These are phyloP conservation scores for Phaethon lepturus DNA, from an alignment of 2,113 vertebrate genomes.

Conservation along the genomic window DNA sequence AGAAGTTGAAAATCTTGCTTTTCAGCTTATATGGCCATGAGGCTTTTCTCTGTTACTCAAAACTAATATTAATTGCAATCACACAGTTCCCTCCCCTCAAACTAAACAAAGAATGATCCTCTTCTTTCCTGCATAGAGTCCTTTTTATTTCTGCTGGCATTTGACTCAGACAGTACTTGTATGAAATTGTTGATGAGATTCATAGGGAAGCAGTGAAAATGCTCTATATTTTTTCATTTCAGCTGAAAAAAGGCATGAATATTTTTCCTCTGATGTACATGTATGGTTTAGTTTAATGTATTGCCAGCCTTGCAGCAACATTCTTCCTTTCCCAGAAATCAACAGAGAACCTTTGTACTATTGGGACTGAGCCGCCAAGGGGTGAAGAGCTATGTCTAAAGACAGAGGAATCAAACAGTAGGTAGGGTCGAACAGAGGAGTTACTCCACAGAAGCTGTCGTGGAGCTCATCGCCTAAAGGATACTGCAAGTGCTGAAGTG, in stretches of 20 bases:
- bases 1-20: not conserved
- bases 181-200: not conserved
- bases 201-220: not conserved
- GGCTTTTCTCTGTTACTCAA: not conserved
- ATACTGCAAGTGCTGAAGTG: not conserved
- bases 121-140: not conserved
- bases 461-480: not conserved
- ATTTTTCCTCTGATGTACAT: not conserved
- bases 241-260: not conserved
- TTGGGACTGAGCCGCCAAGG: not conserved
- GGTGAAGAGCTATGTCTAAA: not conserved
- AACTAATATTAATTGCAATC: slow-evolving; percentile 12
- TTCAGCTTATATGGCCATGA: not conserved
- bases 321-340: not conserved
- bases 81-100: not conserved
- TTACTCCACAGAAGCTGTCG: accelerated
- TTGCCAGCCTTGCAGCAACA: not conserved
- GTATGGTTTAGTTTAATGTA: not conserved
- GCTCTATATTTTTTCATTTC: not conserved
- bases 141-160: slow-evolving; percentile 6
- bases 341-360: not conserved
- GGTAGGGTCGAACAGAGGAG: not conserved
- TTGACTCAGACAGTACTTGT: not conserved
- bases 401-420: not conserved
- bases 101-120: not conserved